Conservation (phyloP, 1,140 invertebrate genomes). For the Hycleus cichorii region DNA sequence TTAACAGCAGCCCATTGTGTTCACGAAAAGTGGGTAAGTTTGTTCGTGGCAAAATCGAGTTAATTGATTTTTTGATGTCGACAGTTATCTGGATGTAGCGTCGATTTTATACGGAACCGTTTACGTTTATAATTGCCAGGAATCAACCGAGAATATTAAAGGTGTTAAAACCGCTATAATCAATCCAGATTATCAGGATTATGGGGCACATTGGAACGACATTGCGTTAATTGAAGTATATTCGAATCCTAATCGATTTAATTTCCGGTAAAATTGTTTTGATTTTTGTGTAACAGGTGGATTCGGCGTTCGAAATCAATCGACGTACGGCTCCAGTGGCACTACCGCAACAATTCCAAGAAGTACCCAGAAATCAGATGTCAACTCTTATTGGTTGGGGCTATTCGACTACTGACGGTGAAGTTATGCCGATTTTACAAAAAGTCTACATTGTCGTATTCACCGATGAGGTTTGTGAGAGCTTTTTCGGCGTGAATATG, state of each 20-base stretch:
- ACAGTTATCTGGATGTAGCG: background rate
- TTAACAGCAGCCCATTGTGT: background rate
- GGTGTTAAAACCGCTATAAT: background rate
- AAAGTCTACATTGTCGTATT: conserved; percentile 38
- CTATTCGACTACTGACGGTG: conserved; percentile 25
- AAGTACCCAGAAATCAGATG: background rate
- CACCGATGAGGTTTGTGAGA: conserved; percentile 33
- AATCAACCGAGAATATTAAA: background rate
- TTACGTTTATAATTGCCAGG: background rate
- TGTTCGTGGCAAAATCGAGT: background rate
- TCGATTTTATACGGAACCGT: background rate
- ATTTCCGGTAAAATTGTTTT: background rate
- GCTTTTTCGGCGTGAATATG: conserved; percentile 21
- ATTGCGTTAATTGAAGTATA: conserved; percentile 4
- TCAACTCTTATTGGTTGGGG: conserved; percentile 4
- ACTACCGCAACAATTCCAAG: background rate
- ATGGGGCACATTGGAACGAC: conserved; percentile 2
- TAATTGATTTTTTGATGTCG: background rate
- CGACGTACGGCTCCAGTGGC: background rate
- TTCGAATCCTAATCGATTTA: background rate
- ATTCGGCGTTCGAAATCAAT: background rate
- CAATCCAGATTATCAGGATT: background rate
- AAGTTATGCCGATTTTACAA: conserved; percentile 35
- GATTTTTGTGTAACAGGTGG: background rate
- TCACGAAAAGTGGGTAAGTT: background rate